Base-by-base conservation (phyloP, 2,888 invertebrate species). In the Macaria liturata region DNA sequence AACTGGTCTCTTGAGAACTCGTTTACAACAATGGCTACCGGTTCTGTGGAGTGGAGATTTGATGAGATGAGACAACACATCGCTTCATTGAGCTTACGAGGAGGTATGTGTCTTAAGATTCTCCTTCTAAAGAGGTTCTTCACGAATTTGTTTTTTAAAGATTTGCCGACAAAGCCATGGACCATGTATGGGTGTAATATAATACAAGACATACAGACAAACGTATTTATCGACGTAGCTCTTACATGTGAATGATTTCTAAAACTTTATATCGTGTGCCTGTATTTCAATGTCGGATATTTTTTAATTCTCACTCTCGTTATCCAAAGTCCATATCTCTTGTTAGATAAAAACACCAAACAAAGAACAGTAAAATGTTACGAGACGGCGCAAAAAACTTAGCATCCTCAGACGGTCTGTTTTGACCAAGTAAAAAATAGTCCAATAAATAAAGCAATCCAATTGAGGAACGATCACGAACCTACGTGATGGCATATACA, bases 381-480 rank as follows among this genome's bases (percentile, higher is more conserved):
- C 20, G 20, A 20, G 20, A 20, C 20, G 20, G 20, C 20, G 20
- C 20, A 20, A 20, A 20, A 20, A 20, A 20, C 20, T 20, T 20
- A 20, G 20, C 20, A 20, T 20, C 20, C 20, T 6, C 32, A 50
- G 20, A 6, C 30, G 32, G 30, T 46, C 9, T 9, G n/a, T 45
- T 34, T 32, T 47, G 34, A 59, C 49, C 48, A 55, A 46, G 46
- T 49, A 55, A 56, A 8, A 62, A 57, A 54, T 61, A 53, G 34
- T 45, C 49, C 50, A 64, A 64, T 63, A 62, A 62, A 63, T 63
- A 62, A 63, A 62, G 57, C 62, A 64, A 52, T 61, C 32, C 53
- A 62, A 64, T 68, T 66, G 64, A 64, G 54, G 64, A 67, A 64
- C 64, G 66, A 70, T 72, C 74, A 74, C 74, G 74, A 66, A 57